These are phyloP conservation scores for Arion vulgaris DNA, from an alignment of 1,140 invertebrate genomes.

Conservation along the genomic window DNA sequence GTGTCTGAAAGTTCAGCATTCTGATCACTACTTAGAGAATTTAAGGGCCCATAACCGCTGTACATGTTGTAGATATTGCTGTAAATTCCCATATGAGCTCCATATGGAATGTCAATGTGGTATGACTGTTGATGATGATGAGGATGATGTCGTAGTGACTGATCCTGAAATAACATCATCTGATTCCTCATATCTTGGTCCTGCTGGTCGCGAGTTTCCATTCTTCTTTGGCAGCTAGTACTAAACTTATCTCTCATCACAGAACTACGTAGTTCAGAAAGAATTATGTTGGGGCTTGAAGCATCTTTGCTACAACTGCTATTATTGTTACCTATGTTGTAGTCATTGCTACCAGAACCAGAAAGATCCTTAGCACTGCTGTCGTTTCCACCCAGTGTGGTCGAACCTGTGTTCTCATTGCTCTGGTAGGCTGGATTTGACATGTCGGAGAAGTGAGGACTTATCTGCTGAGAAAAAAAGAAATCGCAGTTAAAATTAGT, in stretches of 20 bases:
- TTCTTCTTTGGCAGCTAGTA: not conserved
- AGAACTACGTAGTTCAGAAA: not conserved
- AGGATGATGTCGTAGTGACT: not conserved
- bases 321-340: not conserved
- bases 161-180: not conserved
- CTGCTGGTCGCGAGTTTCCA: not conserved
- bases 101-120: not conserved
- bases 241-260: not conserved
- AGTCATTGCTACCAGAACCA: not conserved
- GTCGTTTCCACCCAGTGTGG: not conserved
- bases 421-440: not conserved
- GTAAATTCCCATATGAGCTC: slow-evolving; percentile 8
- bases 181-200: slow-evolving; percentile 5
- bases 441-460: slow-evolving; percentile 28
- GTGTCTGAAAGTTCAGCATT: not conserved
- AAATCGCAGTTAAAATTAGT: not conserved
- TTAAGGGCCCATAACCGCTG: not conserved
- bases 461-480: not conserved
- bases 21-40: not conserved
- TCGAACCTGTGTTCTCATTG: not conserved
- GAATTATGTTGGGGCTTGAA: not conserved
- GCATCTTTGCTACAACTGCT: not conserved
- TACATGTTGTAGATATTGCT: not conserved
- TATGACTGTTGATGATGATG: not conserved
- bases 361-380: not conserved